Percentiles rank a stretch among this genome's conserved stretches.
Evolutionary conservation across 1,140 invertebrate species (phyloP).

Genomic region (Heliothis virescens): DNA sequence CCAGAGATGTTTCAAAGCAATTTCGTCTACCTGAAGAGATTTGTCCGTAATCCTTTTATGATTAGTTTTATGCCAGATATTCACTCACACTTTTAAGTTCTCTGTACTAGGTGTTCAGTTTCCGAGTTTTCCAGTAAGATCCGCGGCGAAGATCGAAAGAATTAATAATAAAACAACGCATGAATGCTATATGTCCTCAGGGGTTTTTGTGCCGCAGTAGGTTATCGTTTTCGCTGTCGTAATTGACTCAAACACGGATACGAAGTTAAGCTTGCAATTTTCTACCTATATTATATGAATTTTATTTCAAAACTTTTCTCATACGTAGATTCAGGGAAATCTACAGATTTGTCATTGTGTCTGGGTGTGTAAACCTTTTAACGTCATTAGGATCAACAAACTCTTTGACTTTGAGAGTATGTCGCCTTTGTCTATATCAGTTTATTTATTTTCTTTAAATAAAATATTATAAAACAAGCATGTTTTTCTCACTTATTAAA

Average conservation of each 20-base stretch:
- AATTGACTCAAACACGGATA: slow-evolving; percentile 27
- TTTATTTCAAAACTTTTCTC: not conserved
- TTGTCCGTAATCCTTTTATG: slow-evolving; percentile 7
- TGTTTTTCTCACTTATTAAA: too few relatives aligned
- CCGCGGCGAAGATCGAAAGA: slow-evolving; percentile 30
- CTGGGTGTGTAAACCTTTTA: too few relatives aligned
- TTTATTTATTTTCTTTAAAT: too few relatives aligned
- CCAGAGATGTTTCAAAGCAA: slow-evolving; percentile 5
- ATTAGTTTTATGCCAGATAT: not conserved
- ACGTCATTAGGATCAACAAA: too few relatives aligned
- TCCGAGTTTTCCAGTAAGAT: not conserved
- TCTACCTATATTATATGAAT: not conserved
- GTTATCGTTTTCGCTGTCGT: slow-evolving; percentile 30
- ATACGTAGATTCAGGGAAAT: too few relatives aligned
- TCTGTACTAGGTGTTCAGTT: not conserved
- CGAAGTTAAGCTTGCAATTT: slow-evolving; percentile 1
- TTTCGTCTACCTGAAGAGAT: slow-evolving; percentile 5
- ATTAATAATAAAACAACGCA: slow-evolving; percentile 46
- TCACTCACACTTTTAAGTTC: slow-evolving; percentile 17
- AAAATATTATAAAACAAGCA: too few relatives aligned
- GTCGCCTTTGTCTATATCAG: too few relatives aligned
- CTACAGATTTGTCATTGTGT: too few relatives aligned
- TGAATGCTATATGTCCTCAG: slow-evolving; percentile 42
- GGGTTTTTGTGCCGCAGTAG: not conserved
- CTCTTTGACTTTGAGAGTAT: too few relatives aligned